phyloP scores from a whole-genome alignment of 2,113 vertebrate species.

The Aspiorhynchus laticeps region DNA sequence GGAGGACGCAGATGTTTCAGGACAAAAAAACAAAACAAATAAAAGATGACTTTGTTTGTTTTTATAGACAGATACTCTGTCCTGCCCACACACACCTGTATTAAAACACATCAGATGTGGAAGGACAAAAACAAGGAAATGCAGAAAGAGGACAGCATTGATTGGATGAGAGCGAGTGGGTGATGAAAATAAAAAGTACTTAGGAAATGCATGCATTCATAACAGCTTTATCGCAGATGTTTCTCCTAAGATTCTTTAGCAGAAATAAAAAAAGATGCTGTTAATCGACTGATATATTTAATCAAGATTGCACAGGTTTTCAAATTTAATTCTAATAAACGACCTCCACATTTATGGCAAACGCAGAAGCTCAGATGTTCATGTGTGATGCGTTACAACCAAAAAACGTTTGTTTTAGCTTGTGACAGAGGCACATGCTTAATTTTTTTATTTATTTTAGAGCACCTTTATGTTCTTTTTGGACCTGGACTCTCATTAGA shows the following conservation, averaged over 20 bases:
- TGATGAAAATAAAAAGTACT: background rate
- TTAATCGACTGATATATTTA: background rate
- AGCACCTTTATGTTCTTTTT: too few species aligned
- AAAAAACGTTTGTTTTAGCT: too few species aligned
- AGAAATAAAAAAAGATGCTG: background rate
- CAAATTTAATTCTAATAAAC: too few species aligned
- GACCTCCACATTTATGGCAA: background rate
- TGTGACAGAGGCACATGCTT: too few species aligned
- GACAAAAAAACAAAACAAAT: background rate
- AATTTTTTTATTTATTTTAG: too few species aligned
- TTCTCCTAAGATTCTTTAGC: background rate
- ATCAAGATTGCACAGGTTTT: too few species aligned
- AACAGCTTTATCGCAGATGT: background rate
- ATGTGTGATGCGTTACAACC: too few species aligned
- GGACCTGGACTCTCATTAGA: too few species aligned
- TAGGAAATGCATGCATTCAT: background rate
- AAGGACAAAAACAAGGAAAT: conserved; percentile 26
- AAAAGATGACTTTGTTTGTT: conserved; percentile 26
- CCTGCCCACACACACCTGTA: conserved; percentile 5
- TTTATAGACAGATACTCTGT: conserved; percentile 11
- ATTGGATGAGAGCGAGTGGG: background rate
- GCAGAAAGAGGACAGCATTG: background rate
- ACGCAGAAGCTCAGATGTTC: too few species aligned
- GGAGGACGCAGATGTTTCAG: conserved; percentile 6
- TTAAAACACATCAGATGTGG: background rate